Base-by-base conservation (phyloP, 2,797 vertebrate genomes). In the Oreochromis mossambicus region DNA sequence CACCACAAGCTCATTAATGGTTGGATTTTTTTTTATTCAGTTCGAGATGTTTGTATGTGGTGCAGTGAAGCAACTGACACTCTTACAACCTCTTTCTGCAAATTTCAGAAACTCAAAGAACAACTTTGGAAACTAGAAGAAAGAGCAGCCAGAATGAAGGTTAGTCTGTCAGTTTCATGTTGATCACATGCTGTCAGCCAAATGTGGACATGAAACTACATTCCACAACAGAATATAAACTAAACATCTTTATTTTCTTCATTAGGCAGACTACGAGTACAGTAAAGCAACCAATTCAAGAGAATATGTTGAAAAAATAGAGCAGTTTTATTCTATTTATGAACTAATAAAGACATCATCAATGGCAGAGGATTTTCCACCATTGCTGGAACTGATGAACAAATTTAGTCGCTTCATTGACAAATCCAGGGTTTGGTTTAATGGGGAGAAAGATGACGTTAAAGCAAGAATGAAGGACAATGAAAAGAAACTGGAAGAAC, bases 31-130 rank as follows among this genome's bases (percentile, higher is more conserved):
- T 61, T n/a, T 14, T 1, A 56, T 56, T 68, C 12, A 68, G n/a
- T 68, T 41, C 2, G 0, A 41, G 36, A 24, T 0, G n/a, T 51
- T n/a, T 51, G 19, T 46, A 46, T 46, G 43, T n/a, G 1, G 50
- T 51, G 17, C 17, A 26, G 24, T 19, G 7, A 50, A 17, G 43
- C 43, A 48, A 15, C 14, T 15, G 43, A 19, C 48, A 51, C 46
- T n/a, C 8, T 50, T 19, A 19, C 7, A 19, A 8, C 19, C 8
- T n/a, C 17, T 51, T 48, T 75, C 24, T 75, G 14, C 13, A 36
- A 34, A 13, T 52, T 76, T 76, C 48, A 76, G 73, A 14, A 76
- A 50, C 2, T 34, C 4, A 32, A 32, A 29, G 10, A n/a, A 11
- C 19, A 13, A 8, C 14, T 76, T 34, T 4, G 4, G 29, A 50